phyloP scores from a whole-genome alignment of 2,888 invertebrate species.

The Maniola hyperantus region DNA sequence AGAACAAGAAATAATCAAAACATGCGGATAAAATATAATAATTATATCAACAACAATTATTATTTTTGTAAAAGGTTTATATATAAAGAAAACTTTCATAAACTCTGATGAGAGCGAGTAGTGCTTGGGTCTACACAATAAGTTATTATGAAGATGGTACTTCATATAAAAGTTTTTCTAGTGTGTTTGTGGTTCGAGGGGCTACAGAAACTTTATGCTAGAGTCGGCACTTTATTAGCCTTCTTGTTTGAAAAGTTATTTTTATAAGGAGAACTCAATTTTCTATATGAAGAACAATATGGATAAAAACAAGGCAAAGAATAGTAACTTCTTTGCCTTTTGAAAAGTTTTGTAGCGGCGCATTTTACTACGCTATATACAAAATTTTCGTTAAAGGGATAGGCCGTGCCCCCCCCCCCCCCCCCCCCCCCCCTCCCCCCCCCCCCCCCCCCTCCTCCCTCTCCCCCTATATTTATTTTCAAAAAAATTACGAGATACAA shows the following conservation, averaged over 20 bases:
- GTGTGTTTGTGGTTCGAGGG: neutral
- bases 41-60: too few relatives aligned
- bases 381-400: too few relatives aligned
- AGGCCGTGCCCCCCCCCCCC: too few relatives aligned
- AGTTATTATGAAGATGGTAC: constrained; percentile 2
- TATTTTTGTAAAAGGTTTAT: neutral
- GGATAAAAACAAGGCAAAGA: neutral
- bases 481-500: too few relatives aligned
- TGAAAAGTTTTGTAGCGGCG: neutral
- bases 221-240: constrained; percentile 6
- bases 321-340: neutral
- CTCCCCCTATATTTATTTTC: too few relatives aligned
- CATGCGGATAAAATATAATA: neutral
- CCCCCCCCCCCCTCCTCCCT: too few relatives aligned
- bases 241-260: constrained; percentile 5
- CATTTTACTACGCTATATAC: too few relatives aligned
- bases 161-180: constrained; percentile 6
- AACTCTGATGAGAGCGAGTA: neutral
- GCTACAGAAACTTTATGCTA: neutral
- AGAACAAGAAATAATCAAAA: neutral
- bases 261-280: constrained; percentile 3
- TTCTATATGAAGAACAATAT: neutral
- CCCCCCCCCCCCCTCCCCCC: too few relatives aligned
- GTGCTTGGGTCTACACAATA: too few relatives aligned
- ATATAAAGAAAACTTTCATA: neutral